phyloP scores from a whole-genome alignment of 2,888 invertebrate genomes.

The Drosophila testacea region DNA sequence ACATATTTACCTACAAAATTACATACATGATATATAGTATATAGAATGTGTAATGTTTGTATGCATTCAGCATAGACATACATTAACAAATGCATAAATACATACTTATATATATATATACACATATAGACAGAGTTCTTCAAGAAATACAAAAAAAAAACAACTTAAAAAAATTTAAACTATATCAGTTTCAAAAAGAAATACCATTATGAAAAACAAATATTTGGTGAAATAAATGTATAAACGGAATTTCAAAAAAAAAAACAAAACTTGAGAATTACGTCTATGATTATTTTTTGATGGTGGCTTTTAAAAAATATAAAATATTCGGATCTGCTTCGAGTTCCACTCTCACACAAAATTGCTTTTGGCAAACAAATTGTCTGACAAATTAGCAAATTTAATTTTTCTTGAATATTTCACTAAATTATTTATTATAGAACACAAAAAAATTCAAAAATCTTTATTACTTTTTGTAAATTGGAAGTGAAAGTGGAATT shows the following conservation, averaged over 20 bases:
- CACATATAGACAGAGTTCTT: conserved; percentile 54
- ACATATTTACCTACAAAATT: conserved; percentile 62
- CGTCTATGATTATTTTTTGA: conserved; percentile 11
- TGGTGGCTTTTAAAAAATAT: not conserved
- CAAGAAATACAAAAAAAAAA: conserved; percentile 54
- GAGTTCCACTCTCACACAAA: not conserved
- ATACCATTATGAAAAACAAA: conserved; percentile 40
- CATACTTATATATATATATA: conserved; percentile 34
- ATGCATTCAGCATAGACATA: conserved; percentile 39
- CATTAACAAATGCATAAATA: conserved; percentile 41
- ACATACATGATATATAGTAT: conserved; percentile 23
- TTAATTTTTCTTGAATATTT: too few relatives aligned
- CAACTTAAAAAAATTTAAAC: conserved; percentile 46
- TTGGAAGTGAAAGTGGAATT: not conserved
- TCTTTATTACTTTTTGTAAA: too few relatives aligned
- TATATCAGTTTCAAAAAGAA: conserved; percentile 76
- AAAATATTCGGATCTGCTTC: not conserved
- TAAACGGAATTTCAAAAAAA: conserved; percentile 78
- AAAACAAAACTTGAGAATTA: conserved; percentile 1
- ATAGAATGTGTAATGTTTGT: conserved; percentile 13
- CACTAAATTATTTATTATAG: too few relatives aligned
- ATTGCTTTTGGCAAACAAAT: too few relatives aligned
- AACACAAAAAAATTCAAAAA: too few relatives aligned
- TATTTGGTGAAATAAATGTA: conserved; percentile 84
- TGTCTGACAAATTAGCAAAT: too few relatives aligned